These are phyloP conservation scores for Onthophagus sagittarius DNA, from an alignment of 2,888 invertebrate genomes.

Conservation along the genomic window DNA sequence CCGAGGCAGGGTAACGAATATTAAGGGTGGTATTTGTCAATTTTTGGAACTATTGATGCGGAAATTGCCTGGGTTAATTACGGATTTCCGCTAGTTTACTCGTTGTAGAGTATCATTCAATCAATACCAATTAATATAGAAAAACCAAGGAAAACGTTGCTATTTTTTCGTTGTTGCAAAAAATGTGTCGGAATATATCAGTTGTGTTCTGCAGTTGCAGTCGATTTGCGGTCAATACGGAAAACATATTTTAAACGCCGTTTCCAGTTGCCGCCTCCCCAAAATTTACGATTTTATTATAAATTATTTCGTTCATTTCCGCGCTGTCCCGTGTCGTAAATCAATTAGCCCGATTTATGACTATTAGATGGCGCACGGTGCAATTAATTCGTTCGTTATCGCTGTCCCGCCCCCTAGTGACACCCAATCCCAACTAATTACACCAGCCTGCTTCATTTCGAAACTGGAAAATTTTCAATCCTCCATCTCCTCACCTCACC, in stretches of 20 bases:
- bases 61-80: background rate
- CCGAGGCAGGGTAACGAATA: background rate
- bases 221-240: background rate
- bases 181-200: background rate
- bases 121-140: too few species aligned
- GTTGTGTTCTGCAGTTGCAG: background rate
- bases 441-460: background rate
- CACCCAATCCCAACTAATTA: background rate
- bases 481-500: background rate
- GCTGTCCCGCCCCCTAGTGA: background rate
- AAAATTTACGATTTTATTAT: background rate
- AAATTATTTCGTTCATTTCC: background rate
- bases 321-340: background rate
- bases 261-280: background rate
- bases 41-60: background rate
- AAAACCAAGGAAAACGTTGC: too few species aligned
- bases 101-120: background rate
- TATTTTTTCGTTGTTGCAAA: background rate
- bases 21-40: background rate
- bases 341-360: conserved; percentile 11
- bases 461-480: background rate
- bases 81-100: background rate
- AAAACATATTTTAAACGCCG: background rate
- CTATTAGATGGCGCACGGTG: conserved; percentile 7
- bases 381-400: conserved; percentile 11